Percentiles rank a stretch among this genome's conserved stretches.
phyloP scores from a whole-genome alignment of 2,113 vertebrate species.

The Hydrochoerus hydrochaeris region DNA sequence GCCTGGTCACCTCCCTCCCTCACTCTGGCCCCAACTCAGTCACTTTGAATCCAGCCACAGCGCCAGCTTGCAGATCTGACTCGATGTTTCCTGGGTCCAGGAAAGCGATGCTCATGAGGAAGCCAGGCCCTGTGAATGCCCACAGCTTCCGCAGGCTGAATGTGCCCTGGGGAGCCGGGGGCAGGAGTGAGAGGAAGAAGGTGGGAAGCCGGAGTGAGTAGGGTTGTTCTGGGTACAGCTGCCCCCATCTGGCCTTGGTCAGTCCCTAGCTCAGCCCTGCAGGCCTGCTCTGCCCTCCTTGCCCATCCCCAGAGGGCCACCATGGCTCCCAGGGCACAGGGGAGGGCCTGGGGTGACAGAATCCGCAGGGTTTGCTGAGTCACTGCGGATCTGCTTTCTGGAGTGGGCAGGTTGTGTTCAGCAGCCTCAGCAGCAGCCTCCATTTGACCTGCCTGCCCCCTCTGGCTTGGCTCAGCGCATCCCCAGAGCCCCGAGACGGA shows the following conservation, averaged over 20 bases:
- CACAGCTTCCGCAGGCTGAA: slow-evolving; percentile 90
- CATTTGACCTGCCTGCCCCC: background rate
- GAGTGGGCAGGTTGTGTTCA: background rate
- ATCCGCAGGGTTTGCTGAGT: slow-evolving; percentile 34
- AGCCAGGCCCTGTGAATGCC: slow-evolving; percentile 90
- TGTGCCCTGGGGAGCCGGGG: slow-evolving; percentile 69
- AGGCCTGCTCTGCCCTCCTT: background rate
- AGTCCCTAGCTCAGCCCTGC: background rate
- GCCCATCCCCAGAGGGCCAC: too few species aligned
- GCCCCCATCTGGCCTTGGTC: background rate
- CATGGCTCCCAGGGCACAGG: background rate
- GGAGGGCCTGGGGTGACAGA: background rate
- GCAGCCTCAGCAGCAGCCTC: background rate
- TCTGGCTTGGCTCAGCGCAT: background rate
- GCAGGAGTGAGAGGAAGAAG: background rate
- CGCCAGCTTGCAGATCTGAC: slow-evolving; percentile 88
- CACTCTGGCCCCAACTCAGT: background rate
- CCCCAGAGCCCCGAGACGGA: background rate
- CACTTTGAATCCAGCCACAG: slow-evolving; percentile 88
- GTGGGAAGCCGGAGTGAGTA: background rate
- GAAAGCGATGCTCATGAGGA: slow-evolving; percentile 92
- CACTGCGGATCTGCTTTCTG: background rate
- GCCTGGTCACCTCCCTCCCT: background rate
- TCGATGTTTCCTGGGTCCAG: slow-evolving; percentile 90
- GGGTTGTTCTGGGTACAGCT: background rate